A percentile compares a stretch with the other conserved stretches of the same genome.
Evolutionary conservation across 2,888 invertebrate species (phyloP).

Genomic region (Cyaniris semiargus): DNA sequence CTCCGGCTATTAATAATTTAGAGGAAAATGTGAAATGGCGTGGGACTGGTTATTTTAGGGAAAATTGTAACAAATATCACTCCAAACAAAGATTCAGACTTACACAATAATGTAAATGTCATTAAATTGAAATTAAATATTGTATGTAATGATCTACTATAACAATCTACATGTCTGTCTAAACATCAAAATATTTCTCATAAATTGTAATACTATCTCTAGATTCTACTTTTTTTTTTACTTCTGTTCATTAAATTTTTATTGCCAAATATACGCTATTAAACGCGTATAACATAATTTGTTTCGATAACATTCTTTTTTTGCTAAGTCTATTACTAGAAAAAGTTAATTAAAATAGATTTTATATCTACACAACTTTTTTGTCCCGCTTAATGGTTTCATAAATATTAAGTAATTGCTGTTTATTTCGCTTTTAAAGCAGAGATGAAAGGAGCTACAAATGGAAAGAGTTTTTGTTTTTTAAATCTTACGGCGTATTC

Average conservation of each 20-base stretch:
- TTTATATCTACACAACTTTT: background rate
- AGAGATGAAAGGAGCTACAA: background rate
- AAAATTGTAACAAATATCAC: background rate
- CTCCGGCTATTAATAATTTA: conserved; percentile 9
- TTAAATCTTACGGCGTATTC: background rate
- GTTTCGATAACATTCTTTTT: background rate
- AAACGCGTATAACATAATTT: background rate
- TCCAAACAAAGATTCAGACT: background rate
- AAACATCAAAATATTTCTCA: background rate
- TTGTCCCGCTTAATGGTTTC: background rate
- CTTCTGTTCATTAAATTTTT: background rate
- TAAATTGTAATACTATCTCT: background rate
- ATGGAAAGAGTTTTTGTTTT: background rate
- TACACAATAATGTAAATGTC: too few relatives aligned
- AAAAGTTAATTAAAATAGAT: conserved; percentile 15
- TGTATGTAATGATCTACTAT: too few relatives aligned
- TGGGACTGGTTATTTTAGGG: background rate
- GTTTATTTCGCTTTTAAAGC: background rate
- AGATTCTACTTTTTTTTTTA: background rate
- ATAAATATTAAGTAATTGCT: conserved; percentile 10
- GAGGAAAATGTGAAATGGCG: background rate
- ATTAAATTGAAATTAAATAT: too few relatives aligned
- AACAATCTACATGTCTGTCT: too few relatives aligned
- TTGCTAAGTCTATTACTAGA: background rate
- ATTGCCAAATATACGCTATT: background rate